These are phyloP conservation scores for Caenorhabditis remanei DNA, from an alignment of 1,140 invertebrate genomes.

Conservation along the genomic window DNA sequence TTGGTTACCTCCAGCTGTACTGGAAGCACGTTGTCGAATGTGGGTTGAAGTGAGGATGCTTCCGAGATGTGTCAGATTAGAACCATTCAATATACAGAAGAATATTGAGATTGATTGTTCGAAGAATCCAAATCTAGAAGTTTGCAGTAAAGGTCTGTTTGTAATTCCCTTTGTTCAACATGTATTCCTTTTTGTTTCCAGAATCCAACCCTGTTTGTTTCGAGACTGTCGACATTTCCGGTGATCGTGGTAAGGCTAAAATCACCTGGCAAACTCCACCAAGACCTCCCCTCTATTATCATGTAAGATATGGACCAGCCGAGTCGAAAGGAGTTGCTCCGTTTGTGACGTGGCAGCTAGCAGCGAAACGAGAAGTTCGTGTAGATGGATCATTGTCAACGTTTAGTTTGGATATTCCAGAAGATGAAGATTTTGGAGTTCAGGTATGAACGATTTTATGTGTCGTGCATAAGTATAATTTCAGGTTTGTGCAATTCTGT, in stretches of 20 bases:
- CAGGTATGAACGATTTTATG: slow-evolving; percentile 27
- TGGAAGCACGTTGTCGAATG: slow-evolving; percentile 63
- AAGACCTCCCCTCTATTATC: slow-evolving; percentile 62
- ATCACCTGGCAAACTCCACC: slow-evolving; percentile 59
- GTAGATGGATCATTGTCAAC: slow-evolving; percentile 58
- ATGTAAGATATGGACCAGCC: slow-evolving; percentile 64
- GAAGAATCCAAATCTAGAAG: slow-evolving; percentile 58
- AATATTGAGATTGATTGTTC: slow-evolving; percentile 67
- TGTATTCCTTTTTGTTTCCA: slow-evolving; percentile 27
- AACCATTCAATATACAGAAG: slow-evolving; percentile 65
- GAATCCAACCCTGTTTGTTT: slow-evolving; percentile 63
- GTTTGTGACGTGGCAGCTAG: slow-evolving; percentile 66
- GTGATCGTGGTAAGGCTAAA: slow-evolving; percentile 60
- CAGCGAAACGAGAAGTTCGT: slow-evolving; percentile 62
- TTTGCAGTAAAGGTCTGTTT: slow-evolving; percentile 63
- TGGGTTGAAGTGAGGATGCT: slow-evolving; percentile 66
- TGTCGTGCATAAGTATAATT: background rate
- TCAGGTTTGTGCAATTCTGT: slow-evolving; percentile 65
- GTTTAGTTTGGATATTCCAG: slow-evolving; percentile 60
- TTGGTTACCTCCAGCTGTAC: slow-evolving; percentile 57
- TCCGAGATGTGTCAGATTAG: slow-evolving; percentile 64
- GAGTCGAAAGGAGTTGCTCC: slow-evolving; percentile 62
- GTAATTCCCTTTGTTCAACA: background rate
- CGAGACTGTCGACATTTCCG: slow-evolving; percentile 59
- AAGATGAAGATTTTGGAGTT: slow-evolving; percentile 65